phyloP scores from a whole-genome alignment of 2,113 vertebrate genomes.

The Pandion haliaetus region DNA sequence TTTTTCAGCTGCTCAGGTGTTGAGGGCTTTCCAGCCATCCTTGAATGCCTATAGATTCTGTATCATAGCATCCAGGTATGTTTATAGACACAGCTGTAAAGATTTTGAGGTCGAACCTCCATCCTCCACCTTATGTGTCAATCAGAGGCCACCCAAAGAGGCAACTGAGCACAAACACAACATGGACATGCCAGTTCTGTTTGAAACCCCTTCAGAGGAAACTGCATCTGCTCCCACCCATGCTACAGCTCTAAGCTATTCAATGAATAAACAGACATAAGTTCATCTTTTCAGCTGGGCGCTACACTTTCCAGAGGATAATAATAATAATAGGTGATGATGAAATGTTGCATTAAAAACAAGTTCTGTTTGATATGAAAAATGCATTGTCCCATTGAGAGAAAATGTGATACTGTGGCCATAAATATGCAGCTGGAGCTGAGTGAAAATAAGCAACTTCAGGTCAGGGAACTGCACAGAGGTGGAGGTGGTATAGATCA shows the following conservation, averaged over 20 bases:
- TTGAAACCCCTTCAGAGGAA: background rate
- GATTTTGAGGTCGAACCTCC: background rate
- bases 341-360: constrained; percentile 3
- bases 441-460: constrained; percentile 13
- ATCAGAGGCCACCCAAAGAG: background rate
- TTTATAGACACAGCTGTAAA: background rate
- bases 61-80: background rate
- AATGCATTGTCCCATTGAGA: background rate
- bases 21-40: background rate
- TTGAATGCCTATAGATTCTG: background rate
- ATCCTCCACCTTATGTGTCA: background rate
- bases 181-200: background rate
- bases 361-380: constrained; percentile 27
- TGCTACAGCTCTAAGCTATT: background rate
- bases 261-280: background rate
- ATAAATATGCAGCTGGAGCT: background rate
- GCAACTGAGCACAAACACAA: background rate
- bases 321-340: constrained; percentile 2
- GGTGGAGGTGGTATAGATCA: constrained; percentile 16
- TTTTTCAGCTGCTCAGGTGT: background rate
- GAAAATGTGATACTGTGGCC: background rate
- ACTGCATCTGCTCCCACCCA: background rate
- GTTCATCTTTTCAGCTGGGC: background rate
- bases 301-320: background rate
- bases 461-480: background rate